phyloP scores from a whole-genome alignment of 2,797 vertebrate species.

The Myripristis jacobus region DNA sequence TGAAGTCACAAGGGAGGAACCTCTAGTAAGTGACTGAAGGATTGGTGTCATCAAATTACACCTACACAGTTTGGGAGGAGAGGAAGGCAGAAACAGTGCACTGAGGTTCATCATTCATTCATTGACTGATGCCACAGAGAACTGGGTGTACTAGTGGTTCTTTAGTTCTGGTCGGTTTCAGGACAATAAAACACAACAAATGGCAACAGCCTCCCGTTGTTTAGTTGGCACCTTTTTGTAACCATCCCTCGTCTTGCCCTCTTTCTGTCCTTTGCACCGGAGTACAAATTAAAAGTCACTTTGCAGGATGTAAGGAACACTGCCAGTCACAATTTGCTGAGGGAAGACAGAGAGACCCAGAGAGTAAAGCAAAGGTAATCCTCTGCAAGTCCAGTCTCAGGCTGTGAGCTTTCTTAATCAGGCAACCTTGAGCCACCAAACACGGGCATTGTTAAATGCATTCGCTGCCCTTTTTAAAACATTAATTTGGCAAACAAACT shows the following conservation, averaged over 20 bases:
- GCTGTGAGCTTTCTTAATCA: slow-evolving; percentile 27
- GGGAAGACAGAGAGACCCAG: slow-evolving; percentile 11
- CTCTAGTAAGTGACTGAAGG: slow-evolving; percentile 73
- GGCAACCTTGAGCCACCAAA: slow-evolving; percentile 14
- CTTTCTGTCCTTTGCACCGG: background rate
- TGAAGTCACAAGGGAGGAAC: slow-evolving; percentile 54
- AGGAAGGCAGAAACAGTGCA: slow-evolving; percentile 20
- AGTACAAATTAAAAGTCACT: slow-evolving; percentile 40
- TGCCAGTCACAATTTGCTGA: slow-evolving; percentile 13
- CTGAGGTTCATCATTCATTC: slow-evolving; percentile 71
- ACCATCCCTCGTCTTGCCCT: background rate
- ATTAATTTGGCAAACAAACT: slow-evolving; percentile 22
- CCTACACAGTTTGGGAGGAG: slow-evolving; percentile 59
- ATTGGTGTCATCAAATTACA: slow-evolving; percentile 69
- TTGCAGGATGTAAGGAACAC: background rate
- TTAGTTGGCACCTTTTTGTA: slow-evolving; percentile 5
- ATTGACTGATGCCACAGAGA: slow-evolving; percentile 45
- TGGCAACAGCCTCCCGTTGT: slow-evolving; percentile 34
- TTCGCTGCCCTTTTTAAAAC: slow-evolving; percentile 32
- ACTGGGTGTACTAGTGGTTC: slow-evolving; percentile 11
- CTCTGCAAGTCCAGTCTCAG: slow-evolving; percentile 20
- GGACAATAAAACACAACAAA: slow-evolving; percentile 54
- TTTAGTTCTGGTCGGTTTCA: slow-evolving; percentile 24
- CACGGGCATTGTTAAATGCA: slow-evolving; percentile 34
- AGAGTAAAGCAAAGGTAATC: slow-evolving; percentile 35